Evolutionary conservation across 2,113 vertebrate genomes (phyloP).

Genomic region (Notechis scutatus): DNA sequence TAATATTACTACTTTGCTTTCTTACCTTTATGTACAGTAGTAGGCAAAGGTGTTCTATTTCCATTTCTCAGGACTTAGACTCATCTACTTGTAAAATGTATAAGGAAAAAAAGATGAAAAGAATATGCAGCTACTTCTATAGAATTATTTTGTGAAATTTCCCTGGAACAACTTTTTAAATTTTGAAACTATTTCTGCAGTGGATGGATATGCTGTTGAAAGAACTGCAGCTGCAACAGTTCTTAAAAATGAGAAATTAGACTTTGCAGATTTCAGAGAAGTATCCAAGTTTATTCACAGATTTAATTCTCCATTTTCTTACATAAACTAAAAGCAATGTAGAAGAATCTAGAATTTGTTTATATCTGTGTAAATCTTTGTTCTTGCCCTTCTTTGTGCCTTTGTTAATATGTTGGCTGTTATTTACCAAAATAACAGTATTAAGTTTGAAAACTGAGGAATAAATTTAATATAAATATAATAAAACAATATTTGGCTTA

Average conservation of each 20-base stretch:
- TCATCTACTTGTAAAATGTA: background rate
- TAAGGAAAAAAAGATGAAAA: background rate
- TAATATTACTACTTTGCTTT: background rate
- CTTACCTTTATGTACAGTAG: background rate
- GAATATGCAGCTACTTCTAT: background rate
- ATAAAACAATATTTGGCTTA: background rate
- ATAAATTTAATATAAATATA: background rate
- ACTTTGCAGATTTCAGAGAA: background rate
- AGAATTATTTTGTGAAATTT: background rate
- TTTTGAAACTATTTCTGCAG: background rate
- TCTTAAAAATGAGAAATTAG: background rate
- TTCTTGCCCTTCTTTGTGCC: background rate
- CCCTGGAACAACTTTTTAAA: background rate
- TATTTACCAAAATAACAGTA: background rate
- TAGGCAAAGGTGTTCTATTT: background rate
- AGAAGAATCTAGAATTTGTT: too few species aligned
- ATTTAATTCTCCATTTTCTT: background rate
- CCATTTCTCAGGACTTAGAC: background rate
- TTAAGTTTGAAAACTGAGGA: background rate
- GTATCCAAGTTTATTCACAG: background rate
- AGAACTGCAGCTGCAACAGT: background rate
- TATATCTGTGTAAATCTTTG: background rate
- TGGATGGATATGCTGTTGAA: background rate
- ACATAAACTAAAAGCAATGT: background rate
- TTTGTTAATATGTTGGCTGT: background rate